A percentile compares a stretch with the other conserved stretches of the same genome.
Evolutionary conservation across 2,113 vertebrate species (phyloP).

Genomic region (Rhagologus leucostigma): DNA sequence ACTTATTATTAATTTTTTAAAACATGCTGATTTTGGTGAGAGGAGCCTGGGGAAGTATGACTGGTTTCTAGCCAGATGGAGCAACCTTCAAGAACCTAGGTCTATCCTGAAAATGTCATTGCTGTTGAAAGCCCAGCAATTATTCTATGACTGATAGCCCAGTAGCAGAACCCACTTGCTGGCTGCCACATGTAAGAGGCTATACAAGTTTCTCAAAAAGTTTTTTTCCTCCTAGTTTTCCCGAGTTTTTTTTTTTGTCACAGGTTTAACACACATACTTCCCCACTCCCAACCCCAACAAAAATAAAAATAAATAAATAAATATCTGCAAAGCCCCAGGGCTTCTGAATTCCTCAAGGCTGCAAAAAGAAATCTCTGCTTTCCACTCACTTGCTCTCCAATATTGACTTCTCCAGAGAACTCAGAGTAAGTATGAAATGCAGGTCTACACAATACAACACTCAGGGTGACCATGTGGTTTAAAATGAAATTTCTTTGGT

Average conservation of each 20-base stretch:
- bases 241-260: background rate
- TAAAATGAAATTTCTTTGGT: background rate
- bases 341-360: background rate
- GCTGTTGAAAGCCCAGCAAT: background rate
- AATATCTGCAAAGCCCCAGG: background rate
- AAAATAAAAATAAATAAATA: background rate
- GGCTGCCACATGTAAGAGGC: background rate
- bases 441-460: background rate
- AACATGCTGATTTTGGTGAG: background rate
- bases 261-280: background rate
- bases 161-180: background rate
- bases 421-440: background rate
- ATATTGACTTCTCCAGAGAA: background rate
- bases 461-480: background rate
- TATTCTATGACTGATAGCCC: background rate
- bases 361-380: background rate
- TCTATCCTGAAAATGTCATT: background rate
- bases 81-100: background rate
- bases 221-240: background rate
- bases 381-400: background rate
- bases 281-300: accelerated
- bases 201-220: background rate
- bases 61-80: background rate
- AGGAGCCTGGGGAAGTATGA: background rate
- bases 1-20: background rate